Evolutionary conservation across 2,113 vertebrate species (phyloP).

Genomic region (Girardinichthys multiradiatus): DNA sequence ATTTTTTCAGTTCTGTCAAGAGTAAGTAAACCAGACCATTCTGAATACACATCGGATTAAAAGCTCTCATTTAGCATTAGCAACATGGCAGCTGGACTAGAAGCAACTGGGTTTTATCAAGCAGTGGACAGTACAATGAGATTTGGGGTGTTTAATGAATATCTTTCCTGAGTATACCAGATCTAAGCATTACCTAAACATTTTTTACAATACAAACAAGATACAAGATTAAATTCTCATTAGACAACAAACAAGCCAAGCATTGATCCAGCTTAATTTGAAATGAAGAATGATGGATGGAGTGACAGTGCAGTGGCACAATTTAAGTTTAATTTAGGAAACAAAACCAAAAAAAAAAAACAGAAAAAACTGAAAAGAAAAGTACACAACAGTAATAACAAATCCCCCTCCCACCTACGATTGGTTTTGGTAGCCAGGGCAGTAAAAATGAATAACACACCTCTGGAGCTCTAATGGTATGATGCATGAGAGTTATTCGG

Average conservation of each 20-base stretch:
- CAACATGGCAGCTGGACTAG: neutral
- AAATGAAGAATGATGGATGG: constrained; percentile 26
- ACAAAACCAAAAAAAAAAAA: constrained; percentile 27
- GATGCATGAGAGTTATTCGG: constrained; percentile 40
- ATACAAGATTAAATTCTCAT: neutral
- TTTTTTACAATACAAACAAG: neutral
- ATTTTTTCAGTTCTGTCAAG: neutral
- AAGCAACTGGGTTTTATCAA: neutral
- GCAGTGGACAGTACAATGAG: neutral
- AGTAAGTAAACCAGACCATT: neutral
- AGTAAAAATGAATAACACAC: constrained; percentile 56
- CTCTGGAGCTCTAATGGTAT: constrained; percentile 25
- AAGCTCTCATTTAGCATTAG: neutral
- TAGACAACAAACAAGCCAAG: constrained; percentile 34
- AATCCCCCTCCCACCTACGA: constrained; percentile 39
- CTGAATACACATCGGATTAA: neutral
- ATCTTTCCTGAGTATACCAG: neutral
- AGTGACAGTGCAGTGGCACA: neutral
- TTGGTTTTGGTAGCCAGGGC: constrained; percentile 26
- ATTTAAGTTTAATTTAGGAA: no score
- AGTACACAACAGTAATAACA: constrained; percentile 23
- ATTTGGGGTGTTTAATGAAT: no score
- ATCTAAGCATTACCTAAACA: neutral
- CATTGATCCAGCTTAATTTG: constrained; percentile 75
- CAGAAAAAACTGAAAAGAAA: neutral